These are phyloP conservation scores for Syndactyla subalaris DNA, from an alignment of 2,797 vertebrate genomes.

Conservation along the genomic window DNA sequence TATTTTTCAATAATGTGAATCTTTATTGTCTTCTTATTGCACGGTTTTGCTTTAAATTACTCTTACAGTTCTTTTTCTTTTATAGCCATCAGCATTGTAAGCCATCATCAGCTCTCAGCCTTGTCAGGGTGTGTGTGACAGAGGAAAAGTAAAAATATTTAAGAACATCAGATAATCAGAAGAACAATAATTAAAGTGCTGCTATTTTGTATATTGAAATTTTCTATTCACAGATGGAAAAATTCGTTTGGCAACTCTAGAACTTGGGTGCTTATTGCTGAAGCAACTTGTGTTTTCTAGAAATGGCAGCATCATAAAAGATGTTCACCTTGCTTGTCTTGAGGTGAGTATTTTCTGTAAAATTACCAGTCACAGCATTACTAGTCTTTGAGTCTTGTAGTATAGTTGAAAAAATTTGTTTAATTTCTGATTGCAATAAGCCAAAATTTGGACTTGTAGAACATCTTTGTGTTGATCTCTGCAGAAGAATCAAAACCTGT, in stretches of 20 bases:
- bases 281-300: constrained; percentile 91
- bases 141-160: neutral
- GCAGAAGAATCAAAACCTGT: neutral
- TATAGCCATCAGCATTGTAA: neutral
- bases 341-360: constrained; percentile 81
- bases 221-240: constrained; percentile 84
- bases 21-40: neutral
- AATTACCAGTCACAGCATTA: neutral
- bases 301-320: constrained; percentile 89
- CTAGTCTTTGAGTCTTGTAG: neutral
- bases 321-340: constrained; percentile 93
- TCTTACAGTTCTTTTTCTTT: neutral
- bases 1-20: neutral
- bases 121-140: neutral
- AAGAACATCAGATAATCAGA: neutral
- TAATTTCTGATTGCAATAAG: neutral
- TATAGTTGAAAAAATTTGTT: neutral
- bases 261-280: constrained; percentile 92
- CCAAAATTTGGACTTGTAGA: neutral
- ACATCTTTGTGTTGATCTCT: neutral
- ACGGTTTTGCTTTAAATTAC: neutral
- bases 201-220: neutral
- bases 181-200: neutral
- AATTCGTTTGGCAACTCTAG: constrained; percentile 92
- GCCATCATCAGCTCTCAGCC: neutral